phyloP scores from a whole-genome alignment of 1,140 invertebrate genomes.

The Laupala kohalensis region DNA sequence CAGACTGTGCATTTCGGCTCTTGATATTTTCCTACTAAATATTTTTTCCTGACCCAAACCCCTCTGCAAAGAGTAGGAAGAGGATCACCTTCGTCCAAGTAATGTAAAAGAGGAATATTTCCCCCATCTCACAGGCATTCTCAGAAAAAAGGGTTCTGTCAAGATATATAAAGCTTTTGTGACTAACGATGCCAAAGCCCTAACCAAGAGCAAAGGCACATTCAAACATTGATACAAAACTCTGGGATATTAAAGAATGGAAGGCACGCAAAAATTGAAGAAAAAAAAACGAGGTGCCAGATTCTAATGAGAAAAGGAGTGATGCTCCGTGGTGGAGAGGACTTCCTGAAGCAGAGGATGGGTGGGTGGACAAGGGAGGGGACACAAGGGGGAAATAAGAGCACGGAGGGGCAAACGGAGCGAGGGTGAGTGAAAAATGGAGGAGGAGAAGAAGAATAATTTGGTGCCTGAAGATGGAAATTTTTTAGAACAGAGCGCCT shows the following conservation, averaged over 20 bases:
- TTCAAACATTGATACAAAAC: background rate
- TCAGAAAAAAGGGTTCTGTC: too few species aligned
- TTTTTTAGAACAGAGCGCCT: background rate
- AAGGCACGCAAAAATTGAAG: background rate
- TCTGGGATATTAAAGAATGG: background rate
- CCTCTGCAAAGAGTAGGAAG: too few species aligned
- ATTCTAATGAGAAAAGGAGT: background rate
- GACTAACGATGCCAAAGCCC: background rate
- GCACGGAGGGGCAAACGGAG: background rate
- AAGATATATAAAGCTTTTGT: background rate
- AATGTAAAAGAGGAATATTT: too few species aligned
- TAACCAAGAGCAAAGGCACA: background rate
- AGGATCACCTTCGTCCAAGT: too few species aligned
- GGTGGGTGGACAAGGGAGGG: too few species aligned
- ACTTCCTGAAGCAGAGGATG: background rate
- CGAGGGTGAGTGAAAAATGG: background rate
- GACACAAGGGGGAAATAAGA: too few species aligned
- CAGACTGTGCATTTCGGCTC: too few species aligned
- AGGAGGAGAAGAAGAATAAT: background rate
- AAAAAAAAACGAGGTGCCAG: background rate
- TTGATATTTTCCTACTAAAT: too few species aligned
- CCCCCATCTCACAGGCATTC: too few species aligned
- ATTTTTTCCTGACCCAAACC: too few species aligned
- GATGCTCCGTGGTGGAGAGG: background rate
- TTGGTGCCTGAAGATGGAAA: background rate